Conservation (phyloP, 2,888 invertebrate species). For the Galeruca laticollis region DNA sequence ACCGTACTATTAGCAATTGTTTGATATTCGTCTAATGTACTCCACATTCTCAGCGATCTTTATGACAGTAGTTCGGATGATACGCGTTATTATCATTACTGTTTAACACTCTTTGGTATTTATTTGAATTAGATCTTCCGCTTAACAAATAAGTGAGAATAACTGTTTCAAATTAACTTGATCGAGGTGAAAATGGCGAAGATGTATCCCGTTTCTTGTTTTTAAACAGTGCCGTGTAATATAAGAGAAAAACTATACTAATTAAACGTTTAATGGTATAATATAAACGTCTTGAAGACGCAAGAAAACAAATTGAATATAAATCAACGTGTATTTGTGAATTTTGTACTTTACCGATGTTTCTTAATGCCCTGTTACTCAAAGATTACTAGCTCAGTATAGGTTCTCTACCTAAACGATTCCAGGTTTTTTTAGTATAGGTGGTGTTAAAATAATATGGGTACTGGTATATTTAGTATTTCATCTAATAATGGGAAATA, state of each 20-base stretch:
- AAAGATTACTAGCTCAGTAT: too few relatives aligned
- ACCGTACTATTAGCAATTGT: too few relatives aligned
- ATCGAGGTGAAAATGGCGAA: constrained; percentile 40
- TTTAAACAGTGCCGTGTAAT: constrained; percentile 26
- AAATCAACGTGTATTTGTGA: background rate
- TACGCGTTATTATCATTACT: constrained; percentile 23
- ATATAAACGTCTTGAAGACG: background rate
- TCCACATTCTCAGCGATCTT: background rate
- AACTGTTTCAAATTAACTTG: constrained; percentile 50
- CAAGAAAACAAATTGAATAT: background rate
- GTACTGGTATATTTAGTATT: too few relatives aligned
- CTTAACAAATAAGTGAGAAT: constrained; percentile 45
- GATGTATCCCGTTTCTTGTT: constrained; percentile 41
- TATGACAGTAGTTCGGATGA: constrained; percentile 15
- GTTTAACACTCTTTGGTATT: constrained; percentile 33
- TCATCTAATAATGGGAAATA: too few relatives aligned
- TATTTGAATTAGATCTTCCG: constrained; percentile 43
- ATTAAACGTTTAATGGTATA: background rate
- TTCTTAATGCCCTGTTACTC: too few relatives aligned
- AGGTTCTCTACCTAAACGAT: too few relatives aligned
- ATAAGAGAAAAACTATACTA: background rate
- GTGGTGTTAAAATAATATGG: too few relatives aligned
- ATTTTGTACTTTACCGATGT: too few relatives aligned
- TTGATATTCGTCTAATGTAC: background rate
- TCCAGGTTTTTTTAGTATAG: too few relatives aligned